Base-by-base conservation (phyloP, 2,113 vertebrate genomes). In the Dicentrarchus labrax region DNA sequence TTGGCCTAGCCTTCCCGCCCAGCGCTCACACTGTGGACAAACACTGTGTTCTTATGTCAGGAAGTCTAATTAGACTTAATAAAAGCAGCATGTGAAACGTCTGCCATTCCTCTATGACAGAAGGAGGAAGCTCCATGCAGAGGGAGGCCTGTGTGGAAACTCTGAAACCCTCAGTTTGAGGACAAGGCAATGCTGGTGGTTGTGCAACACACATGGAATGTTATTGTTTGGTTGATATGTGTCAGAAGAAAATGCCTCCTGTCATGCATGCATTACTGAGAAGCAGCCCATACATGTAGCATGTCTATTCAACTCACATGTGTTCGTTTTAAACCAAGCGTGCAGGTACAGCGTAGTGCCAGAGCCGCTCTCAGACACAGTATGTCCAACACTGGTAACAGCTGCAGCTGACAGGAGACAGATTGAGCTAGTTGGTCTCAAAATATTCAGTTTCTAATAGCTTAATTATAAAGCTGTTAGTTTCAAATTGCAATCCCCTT, bases 61-160 rank as follows among this genome's bases (percentile, higher is more conserved):
- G 86, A 90, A 88, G 87, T 86, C 74, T 81, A 86, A 90, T 88
- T 90, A 90, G 74, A 74, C 75, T 70, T 82, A 90, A 89, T 91
- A 87, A 86, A 90, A 91, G 82, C 79, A 91, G 78, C 86, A 84
- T 90, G 93, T 72, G 84, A 83, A 75, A 74, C 21, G 72, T 75
- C 68, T 74, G 80, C 65, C 50, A 8, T 47, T 75, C 43, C 67
- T 68, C 72, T 47, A 47, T 53, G 75, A 57, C 66, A 76, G 57
- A 39, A 30, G 50, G 59, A 82, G 75, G 77, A 79, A 74, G 73
- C 17, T 47, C 19, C 45, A 5, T 15, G 50, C 51, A 11, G 47
- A 47, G 51, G n/a, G 54, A 11, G 64, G 19, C 47, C 19, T 15
- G 0, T 47, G 10, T 36, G 57, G 24, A 72, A 36, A 45, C 6